Percentiles rank a stretch among this genome's conserved stretches.
Conservation (phyloP, 2,888 invertebrate genomes). For the Malthinus seriepunctatus region DNA sequence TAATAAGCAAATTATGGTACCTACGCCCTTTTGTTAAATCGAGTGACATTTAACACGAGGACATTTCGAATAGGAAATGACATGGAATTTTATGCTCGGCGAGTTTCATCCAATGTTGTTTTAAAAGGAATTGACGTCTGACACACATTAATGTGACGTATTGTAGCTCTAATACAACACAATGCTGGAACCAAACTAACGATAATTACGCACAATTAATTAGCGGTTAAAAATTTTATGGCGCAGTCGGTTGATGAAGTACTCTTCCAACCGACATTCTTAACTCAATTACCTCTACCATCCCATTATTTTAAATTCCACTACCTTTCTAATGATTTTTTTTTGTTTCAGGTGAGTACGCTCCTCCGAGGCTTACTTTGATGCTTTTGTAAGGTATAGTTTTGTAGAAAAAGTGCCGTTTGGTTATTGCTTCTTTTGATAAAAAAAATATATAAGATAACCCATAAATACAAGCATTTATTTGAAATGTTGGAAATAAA, state of each 20-base stretch:
- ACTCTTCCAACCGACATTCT: too few relatives aligned
- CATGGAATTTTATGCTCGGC: conserved; percentile 1
- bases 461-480: conserved; percentile 41
- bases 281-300: too few relatives aligned
- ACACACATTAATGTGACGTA: too few relatives aligned
- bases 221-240: too few relatives aligned
- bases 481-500: conserved; percentile 45
- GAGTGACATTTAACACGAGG: conserved; percentile 1
- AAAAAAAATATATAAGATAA: conserved; percentile 22
- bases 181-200: too few relatives aligned
- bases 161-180: too few relatives aligned
- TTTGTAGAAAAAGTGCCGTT: neutral
- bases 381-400: neutral
- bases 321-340: neutral
- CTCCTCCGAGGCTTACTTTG: neutral
- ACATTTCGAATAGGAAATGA: conserved; percentile 1
- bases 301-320: too few relatives aligned
- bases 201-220: too few relatives aligned
- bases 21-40: conserved; percentile 26
- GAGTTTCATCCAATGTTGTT: too few relatives aligned
- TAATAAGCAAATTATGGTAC: conserved; percentile 31
- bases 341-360: conserved; percentile 12
- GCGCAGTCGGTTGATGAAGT: too few relatives aligned
- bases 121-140: too few relatives aligned
- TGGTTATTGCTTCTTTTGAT: neutral